Evolutionary conservation across 2,113 vertebrate species (phyloP), one percentile per base, ranked within the genome.

Genomic region (Alectura lathami): DNA sequence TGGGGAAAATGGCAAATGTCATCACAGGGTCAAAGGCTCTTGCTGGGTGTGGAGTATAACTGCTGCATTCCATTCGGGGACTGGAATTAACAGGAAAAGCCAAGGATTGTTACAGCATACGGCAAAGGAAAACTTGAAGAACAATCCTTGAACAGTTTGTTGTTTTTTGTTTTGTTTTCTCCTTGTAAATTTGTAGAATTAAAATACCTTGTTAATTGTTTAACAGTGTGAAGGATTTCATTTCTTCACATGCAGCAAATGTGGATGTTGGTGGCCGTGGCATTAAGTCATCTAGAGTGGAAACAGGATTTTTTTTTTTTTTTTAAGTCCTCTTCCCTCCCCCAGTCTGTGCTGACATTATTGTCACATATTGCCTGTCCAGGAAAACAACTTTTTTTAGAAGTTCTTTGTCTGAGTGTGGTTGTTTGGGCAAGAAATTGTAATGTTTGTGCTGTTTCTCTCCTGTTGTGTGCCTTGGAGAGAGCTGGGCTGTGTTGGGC

Each of bases 141-240:
- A 87, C 59, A 79, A 45, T 70, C 93, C 77, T 70, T 42, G 89
- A 91, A 84, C 88, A 78, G n/a, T 38, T 93, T 57, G 4, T 84
- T 54, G 21, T 6, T 45, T 15, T 13, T 13, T 29, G 20, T 30
- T 11, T 45, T 50, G 64, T 93, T 74, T 76, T 95, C 68, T 30
- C 62, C 82, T 95, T 98, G 97, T 98, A 98, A 91, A 98, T 98
- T 98, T 98, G 96, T 98, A 98, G 98, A 98, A 98, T 98, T 97
- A 97, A 98, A 98, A 96, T 57, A 51, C 79, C 72, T 94, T 96
- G 97, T 94, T 95, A 94, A 93, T 97, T 95, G 95, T 93, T 95
- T 62, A 86, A 30, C 56, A 45, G 86, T 8, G 79, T 84, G 92
- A 89, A 95, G 93, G 92, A 93, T 86, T 93, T 91, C 40, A 42